phyloP scores from a whole-genome alignment of 2,797 vertebrate genomes.

The Sebastes umbrosus region DNA sequence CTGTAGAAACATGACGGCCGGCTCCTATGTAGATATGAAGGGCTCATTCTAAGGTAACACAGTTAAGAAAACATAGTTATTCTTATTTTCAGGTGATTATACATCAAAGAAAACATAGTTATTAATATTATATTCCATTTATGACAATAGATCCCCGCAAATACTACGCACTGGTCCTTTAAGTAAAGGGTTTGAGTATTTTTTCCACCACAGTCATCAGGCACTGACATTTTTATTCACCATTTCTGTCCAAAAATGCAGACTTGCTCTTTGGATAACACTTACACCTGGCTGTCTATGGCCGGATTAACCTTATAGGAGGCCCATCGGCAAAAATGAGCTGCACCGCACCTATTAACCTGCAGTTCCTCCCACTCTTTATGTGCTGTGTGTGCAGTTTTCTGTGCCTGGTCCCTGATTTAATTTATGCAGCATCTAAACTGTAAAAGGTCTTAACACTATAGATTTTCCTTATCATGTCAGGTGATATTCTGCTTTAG shows the following conservation, averaged over 20 bases:
- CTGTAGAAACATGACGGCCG: no score
- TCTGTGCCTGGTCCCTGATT: neutral
- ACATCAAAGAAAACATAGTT: no score
- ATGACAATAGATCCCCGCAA: no score
- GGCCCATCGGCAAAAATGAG: neutral
- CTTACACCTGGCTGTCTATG: neutral
- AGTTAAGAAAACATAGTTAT: no score
- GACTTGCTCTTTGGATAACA: neutral
- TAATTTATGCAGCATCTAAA: neutral
- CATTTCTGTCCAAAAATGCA: neutral
- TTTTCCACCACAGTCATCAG: neutral
- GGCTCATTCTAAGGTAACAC: no score
- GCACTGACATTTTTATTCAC: neutral
- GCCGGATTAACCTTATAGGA: neutral
- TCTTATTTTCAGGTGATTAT: no score
- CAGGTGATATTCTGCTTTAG: neutral
- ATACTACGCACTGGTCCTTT: no score
- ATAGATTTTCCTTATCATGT: neutral
- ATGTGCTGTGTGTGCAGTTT: neutral
- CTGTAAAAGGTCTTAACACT: neutral
- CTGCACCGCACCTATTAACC: neutral
- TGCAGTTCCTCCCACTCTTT: neutral
- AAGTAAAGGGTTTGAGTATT: neutral
- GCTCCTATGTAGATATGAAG: no score
- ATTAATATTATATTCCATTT: no score